Evolutionary conservation across 2,888 invertebrate genomes (phyloP).

Genomic region (Pyrrhosoma nymphula): DNA sequence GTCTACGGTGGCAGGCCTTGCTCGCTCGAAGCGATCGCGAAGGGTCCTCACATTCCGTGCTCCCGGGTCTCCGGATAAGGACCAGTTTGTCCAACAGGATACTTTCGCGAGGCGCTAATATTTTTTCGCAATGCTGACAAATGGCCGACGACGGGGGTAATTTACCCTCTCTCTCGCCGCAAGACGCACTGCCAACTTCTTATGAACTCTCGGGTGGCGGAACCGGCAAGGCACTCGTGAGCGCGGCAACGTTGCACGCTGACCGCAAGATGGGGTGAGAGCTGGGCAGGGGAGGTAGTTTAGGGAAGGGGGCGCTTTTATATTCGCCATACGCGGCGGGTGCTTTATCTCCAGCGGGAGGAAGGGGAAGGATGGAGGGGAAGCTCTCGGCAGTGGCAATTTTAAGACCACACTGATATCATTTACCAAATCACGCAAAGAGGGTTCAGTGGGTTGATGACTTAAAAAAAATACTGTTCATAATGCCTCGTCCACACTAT

Average conservation of each 20-base stretch:
- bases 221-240: background rate
- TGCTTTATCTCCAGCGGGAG: slow-evolving; percentile 42
- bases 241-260: slow-evolving; percentile 54
- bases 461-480: no score
- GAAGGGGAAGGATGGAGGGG: background rate
- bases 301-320: background rate
- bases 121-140: slow-evolving; percentile 19
- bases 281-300: background rate
- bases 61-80: background rate
- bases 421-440: background rate
- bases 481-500: no score
- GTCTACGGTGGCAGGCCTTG: no score
- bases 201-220: slow-evolving; percentile 39
- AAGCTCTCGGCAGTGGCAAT: background rate
- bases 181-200: background rate
- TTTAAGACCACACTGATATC: background rate
- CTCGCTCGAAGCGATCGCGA: no score
- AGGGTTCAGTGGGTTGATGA: no score
- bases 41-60: no score
- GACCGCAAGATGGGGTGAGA: slow-evolving; percentile 7
- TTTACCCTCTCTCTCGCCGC: slow-evolving; percentile 9
- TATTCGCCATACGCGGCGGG: background rate
- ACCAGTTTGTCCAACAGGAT: slow-evolving; percentile 1
- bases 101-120: slow-evolving; percentile 10
- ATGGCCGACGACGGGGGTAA: slow-evolving; percentile 20